Evolutionary conservation across 2,113 vertebrate species (phyloP), one percentile per base, ranked within the genome.

Genomic region (Osmerus mordax): DNA sequence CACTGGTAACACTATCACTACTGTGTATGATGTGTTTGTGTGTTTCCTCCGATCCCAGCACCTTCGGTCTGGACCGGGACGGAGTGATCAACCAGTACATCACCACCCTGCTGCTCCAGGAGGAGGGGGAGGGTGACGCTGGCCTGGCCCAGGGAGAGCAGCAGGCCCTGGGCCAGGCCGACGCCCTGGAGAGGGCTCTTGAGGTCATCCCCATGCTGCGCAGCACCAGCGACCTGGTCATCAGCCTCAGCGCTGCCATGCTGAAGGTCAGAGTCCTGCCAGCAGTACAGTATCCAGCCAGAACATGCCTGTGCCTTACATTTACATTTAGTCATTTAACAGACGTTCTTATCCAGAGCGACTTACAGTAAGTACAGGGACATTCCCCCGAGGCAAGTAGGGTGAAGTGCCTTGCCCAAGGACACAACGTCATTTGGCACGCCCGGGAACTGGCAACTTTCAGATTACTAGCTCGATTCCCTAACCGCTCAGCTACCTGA

Each of bases 11-110:
- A 59, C 19, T n/a, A 23, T 9, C n/a, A 51, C 18, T 5, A 29
- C 56, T 19, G 0, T 65, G 25, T 64, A 32, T 15, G 4, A 15
- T 29, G 18, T 54, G 69, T 62, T 52, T 60, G 8, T 63, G 64
- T 56, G 0, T 14, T 32, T 67, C 28, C 2, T 52, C 47, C 47
- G 69, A 19, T 81, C 74, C 64, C 71, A 99, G 97, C 67, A 91
- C 95, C 0, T 99, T 93, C 75, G 91, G 87, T 69, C 79, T 98
- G 79, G 92, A 98, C 85, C 91, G 86, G 0, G 94, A 98, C 62
- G 66, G 86, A 0, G 93, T 95, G 0, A 92, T 99, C 55, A 95
- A 95, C 82, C 90, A 95, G 12, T 97, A 94, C 86, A 94, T 99
- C 15, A 95, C 96, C 82, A 95, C 94, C 0, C 86, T 95, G 0